Evolutionary conservation across 2,888 invertebrate genomes (phyloP), one percentile per base, ranked within the genome.

Genomic region (Caradrina clavipalpis): DNA sequence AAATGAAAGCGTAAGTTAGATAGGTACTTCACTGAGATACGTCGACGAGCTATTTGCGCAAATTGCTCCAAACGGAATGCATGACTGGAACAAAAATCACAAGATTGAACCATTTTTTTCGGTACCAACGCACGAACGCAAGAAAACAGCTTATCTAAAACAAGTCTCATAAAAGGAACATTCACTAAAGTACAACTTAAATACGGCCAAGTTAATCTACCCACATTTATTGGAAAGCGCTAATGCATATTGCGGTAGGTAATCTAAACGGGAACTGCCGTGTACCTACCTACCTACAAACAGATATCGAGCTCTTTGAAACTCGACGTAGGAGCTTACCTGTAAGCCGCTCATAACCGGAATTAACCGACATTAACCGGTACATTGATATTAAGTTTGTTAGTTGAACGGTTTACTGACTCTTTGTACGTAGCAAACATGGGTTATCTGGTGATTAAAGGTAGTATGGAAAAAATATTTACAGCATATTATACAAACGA

Each of bases 381-480:
- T 80, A 69, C 79, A 81, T 71, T 75, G 71, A 74, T 78, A 85
- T 81, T 80, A 78, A 72, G 73, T 79, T 81, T 76, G 78, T 82
- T 81, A 67, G 72, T 72, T 59, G 47, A 62, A 42, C 60, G 49
- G 55, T 73, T 79, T 78, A 78, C 72, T 49, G 53, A 45, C 47
- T 59, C 55, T 65, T 67, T 69, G 35, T 60, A n/a, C 35, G 51
- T 13, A 59, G 19, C 42, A 62, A 63, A 19, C 39, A 42, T 31
- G 17, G 13, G 15, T 21, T 72, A 50, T n/a, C 11, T 45, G 22
- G 22, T 50, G 49, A 75, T 75, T 68, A 57, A 19, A 13, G 31
- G 17, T 1, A 26, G 31, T n/a, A 19, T 49, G 22, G 19, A 49
- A 42, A 39, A 39, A 21, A 10, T 26, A 2, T 17, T 53, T 53